These are phyloP conservation scores for Myiotriccus ornatus DNA, from an alignment of 2,797 vertebrate species.

Conservation along the genomic window DNA sequence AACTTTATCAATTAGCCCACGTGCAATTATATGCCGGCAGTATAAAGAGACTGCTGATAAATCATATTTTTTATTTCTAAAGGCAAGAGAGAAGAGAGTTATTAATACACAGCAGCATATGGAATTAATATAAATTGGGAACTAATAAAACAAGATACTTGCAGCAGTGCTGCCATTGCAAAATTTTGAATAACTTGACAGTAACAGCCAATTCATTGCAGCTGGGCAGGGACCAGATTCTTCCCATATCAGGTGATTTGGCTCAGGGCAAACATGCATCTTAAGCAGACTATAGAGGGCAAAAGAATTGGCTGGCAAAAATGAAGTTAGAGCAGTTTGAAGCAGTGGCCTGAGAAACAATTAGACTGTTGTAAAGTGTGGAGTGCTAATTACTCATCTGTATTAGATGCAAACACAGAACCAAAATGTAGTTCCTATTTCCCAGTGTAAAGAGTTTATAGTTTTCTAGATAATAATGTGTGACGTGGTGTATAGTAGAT, in stretches of 20 bases:
- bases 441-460: background rate
- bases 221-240: background rate
- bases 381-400: background rate
- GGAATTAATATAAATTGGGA: constrained; percentile 78
- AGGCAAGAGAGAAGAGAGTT: constrained; percentile 58
- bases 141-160: constrained; percentile 57
- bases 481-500: background rate
- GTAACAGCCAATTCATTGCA: background rate
- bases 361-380: background rate
- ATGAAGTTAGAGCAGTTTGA: background rate
- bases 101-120: constrained; percentile 77
- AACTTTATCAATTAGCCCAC: constrained; percentile 84
- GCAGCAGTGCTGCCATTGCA: constrained; percentile 40
- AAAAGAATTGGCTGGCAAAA: background rate
- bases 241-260: background rate
- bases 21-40: constrained; percentile 79
- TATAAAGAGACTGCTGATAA: constrained; percentile 72
- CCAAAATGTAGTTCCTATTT: background rate
- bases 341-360: background rate
- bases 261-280: background rate
- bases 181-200: constrained; percentile 47
- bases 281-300: background rate
- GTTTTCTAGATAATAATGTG: background rate
- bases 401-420: background rate
- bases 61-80: constrained; percentile 76